Evolutionary conservation across 2,113 vertebrate genomes (phyloP), one percentile per base, ranked within the genome.

Genomic region (Bufo bufo): DNA sequence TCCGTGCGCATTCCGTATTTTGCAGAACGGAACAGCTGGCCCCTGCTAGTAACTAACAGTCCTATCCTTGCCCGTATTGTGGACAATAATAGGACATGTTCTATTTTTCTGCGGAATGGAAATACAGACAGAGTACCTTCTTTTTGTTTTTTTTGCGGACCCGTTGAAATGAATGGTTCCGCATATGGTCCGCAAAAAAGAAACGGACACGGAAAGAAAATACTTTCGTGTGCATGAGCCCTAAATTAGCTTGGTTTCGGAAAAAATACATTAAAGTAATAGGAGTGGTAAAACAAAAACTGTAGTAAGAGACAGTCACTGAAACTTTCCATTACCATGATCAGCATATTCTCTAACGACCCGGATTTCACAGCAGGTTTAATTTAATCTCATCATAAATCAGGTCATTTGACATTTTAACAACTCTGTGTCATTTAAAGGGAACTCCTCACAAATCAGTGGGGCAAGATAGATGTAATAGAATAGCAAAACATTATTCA

Each of bases 311-410:
- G 17, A 45, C 5, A 47, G 16, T 17, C 71, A 45, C 4, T 74
- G 16, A 17, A 74, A 69, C 16, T 47, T 74, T 17, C 71, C 3
- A 47, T 47, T 47, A 74, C 16, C 14, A 47, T 17, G 43, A 74
- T 74, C 43, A 47, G 43, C 71, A 17, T 74, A 43, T 47, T 74
- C 43, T 45, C 43, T 23, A 47, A 74, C 3, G 71, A 47, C 71
- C 43, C 33, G n/a, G 16, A 71, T 71, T 71, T 43, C 69, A 43
- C 69, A 23, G 69, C 13, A 43, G 69, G 23, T 45, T 45, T 45
- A 12, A 43, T 43, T 71, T 74, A 74, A 74, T 74, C 43, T 45
- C 71, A 47, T 74, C 71, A 74, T 74, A 74, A 74, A 74, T 71
- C 66, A 71, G 66, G n/a, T 71, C 23, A 71, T 71, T 13, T 33